Base-by-base conservation (phyloP, 1,140 invertebrate genomes). In the Drosophila orosa region DNA sequence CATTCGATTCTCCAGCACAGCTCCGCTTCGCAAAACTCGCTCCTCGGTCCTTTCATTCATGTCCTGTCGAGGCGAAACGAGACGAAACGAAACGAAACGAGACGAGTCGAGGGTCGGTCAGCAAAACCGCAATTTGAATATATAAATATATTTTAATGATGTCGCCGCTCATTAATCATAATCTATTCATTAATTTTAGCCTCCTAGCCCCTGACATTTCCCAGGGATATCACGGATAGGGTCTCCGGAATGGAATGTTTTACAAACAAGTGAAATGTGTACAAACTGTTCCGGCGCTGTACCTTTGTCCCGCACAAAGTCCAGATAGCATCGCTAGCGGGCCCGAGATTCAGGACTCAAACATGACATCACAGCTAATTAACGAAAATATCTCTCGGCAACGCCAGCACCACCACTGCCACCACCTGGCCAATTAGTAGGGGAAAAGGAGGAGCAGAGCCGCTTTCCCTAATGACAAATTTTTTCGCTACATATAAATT, bases 71-170 rank as follows among this genome's bases (percentile, higher is more conserved):
- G 59, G 59, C 69, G 35, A 17, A 71, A 63, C 52, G 72, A 56
- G 45, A 61, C 69, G 48, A 17, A 71, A 63, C 52, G 72, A 56
- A 39, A 61, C 69, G 48, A 17, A 15, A 35, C 50, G 50, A 29
- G 47, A 27, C 56, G 63, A 77, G 60, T 75, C 44, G 25, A 61
- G 62, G 57, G 67, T 56, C 66, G 75, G 75, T 87, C 83, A 86
- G 79, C 76, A 83, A 73, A 80, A 89, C 84, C 84, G 80, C 84
- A 89, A 89, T 86, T 86, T 86, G 83, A 86, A 86, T 86, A 82
- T 62, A 85, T 86, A 86, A 86, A 86, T 86, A 86, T 81, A 89
- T 89, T 89, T 89, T 89, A 89, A 89, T 89, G 84, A 89, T 89
- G 84, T 89, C 84, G 79, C 83, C 83, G 80, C 76, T 89, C 84